These are phyloP conservation scores for Microctenopoma stevenorrisi DNA, from an alignment of 2,797 vertebrate genomes.

Conservation along the genomic window DNA sequence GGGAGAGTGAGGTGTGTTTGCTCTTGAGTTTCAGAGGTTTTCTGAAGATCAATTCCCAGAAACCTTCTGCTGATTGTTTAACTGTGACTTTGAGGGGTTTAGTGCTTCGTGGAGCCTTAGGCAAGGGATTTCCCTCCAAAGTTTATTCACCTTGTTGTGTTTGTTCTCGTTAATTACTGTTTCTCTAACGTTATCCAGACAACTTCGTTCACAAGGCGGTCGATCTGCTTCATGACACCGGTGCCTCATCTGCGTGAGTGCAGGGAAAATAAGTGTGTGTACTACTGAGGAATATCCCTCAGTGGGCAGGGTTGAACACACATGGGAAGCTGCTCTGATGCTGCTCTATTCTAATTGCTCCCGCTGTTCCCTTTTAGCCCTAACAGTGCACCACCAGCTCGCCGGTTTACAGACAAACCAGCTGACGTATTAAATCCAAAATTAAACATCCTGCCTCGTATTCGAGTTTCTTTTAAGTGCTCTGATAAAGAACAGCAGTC, in stretches of 20 bases:
- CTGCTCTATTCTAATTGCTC: constrained; percentile 58
- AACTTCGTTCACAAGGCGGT: constrained; percentile 7
- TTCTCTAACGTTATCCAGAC: constrained; percentile 29
- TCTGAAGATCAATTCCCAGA: constrained; percentile 11
- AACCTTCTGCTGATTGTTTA: constrained; percentile 23
- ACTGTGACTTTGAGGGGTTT: constrained; percentile 2
- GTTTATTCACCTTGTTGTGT: constrained; percentile 45
- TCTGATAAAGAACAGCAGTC: not conserved
- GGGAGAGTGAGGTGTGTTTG: not conserved
- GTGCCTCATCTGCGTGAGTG: not conserved
- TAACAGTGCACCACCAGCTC: constrained; percentile 38
- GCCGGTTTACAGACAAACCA: constrained; percentile 12
- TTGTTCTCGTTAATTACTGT: constrained; percentile 41
- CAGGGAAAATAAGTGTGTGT: constrained; percentile 2
- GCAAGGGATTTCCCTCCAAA: constrained; percentile 16
- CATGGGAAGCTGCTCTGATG: constrained; percentile 35
- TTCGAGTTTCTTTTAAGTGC: not conserved
- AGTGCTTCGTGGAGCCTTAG: not conserved
- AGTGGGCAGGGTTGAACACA: not conserved
- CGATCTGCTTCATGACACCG: constrained; percentile 14
- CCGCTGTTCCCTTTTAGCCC: constrained; percentile 52
- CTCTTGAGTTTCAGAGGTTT: constrained; percentile 4
- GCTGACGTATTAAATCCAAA: not conserved
- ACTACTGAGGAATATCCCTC: constrained; percentile 17
- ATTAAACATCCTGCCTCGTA: constrained; percentile 2